A percentile compares a stretch with the other conserved stretches of the same genome.
Conservation (phyloP, 1,140 invertebrate species). For the Dryas iulia region DNA sequence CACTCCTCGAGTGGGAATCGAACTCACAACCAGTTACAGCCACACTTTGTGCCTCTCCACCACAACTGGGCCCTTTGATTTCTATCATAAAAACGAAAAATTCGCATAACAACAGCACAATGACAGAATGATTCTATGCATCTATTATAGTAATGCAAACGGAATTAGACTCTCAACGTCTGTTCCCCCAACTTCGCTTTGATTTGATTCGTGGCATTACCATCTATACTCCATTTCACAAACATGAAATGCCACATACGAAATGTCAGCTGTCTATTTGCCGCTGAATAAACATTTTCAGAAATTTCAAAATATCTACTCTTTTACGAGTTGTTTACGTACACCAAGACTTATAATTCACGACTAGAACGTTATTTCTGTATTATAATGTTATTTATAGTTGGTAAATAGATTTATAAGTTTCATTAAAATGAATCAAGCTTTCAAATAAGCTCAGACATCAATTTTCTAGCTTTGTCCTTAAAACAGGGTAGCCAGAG, state of each 20-base stretch:
- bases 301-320: background rate
- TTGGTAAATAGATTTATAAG: background rate
- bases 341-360: too few species aligned
- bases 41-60: too few species aligned
- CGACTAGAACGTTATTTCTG: too few species aligned
- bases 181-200: background rate
- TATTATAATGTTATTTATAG: background rate
- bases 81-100: too few species aligned
- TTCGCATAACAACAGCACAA: too few species aligned
- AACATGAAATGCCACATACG: conserved; percentile 25
- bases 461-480: too few species aligned
- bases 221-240: conserved; percentile 15
- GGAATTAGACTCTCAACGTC: background rate
- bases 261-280: conserved; percentile 11
- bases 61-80: too few species aligned
- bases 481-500: background rate
- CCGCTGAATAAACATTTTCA: background rate
- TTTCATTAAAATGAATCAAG: background rate
- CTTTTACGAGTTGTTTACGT: background rate
- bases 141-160: background rate
- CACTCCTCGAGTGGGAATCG: too few species aligned
- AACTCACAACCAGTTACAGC: too few species aligned
- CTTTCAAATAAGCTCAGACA: too few species aligned
- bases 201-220: conserved; percentile 10
- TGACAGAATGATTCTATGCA: background rate